Percentiles rank a stretch among this genome's conserved stretches.
Evolutionary conservation across 2,113 vertebrate species (phyloP).

Genomic region (Lepisosteus osseus): DNA sequence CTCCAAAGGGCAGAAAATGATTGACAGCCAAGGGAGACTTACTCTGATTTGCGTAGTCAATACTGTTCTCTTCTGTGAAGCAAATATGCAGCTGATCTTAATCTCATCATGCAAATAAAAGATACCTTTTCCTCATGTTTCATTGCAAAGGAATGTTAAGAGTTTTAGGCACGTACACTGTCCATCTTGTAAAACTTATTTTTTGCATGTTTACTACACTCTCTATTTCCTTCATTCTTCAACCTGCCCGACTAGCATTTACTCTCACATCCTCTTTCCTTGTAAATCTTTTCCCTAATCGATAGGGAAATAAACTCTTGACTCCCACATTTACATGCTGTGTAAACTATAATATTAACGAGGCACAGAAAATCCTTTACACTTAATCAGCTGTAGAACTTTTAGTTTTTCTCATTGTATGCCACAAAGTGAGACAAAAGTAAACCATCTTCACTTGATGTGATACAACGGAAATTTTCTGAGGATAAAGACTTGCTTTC

Average conservation of each 20-base stretch:
- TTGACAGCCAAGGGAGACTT: not conserved
- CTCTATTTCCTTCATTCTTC: not conserved
- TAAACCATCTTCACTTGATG: not conserved
- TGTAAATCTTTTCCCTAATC: not conserved
- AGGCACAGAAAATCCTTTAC: no score
- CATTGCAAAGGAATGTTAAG: constrained; percentile 45
- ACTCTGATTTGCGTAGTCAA: not conserved
- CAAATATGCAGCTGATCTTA: no score
- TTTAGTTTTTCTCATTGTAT: no score
- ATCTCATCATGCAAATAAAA: no score
- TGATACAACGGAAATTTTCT: constrained; percentile 10
- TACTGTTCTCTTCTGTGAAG: not conserved
- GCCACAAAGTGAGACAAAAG: no score
- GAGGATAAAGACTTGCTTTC: not conserved
- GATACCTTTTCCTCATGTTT: constrained; percentile 19
- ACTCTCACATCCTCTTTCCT: constrained; percentile 24
- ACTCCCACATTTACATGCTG: not conserved
- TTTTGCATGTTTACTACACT: constrained; percentile 20
- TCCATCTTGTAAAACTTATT: constrained; percentile 43
- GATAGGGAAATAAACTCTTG: not conserved
- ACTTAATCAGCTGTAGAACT: no score
- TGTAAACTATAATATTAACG: not conserved
- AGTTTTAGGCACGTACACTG: constrained; percentile 45
- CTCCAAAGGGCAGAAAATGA: not conserved
- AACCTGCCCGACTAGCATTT: constrained; percentile 16